These are phyloP conservation scores for Colletes gigas DNA, from an alignment of 1,140 invertebrate genomes.

Conservation along the genomic window DNA sequence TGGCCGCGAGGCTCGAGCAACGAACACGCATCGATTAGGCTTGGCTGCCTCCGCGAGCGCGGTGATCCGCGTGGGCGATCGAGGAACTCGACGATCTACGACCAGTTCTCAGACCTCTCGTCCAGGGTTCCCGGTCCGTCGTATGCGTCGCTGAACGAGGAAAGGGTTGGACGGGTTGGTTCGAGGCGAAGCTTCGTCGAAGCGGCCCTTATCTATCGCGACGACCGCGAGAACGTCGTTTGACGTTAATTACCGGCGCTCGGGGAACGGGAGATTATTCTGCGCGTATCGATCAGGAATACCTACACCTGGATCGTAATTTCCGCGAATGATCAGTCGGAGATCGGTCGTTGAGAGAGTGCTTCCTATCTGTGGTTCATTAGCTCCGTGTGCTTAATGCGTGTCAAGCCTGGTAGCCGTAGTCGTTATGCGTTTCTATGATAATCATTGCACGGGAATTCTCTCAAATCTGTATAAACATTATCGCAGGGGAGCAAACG, in stretches of 20 bases:
- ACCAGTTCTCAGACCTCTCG: slow-evolving; percentile 19
- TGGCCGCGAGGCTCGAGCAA: slow-evolving; percentile 21
- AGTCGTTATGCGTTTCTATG: too few relatives aligned
- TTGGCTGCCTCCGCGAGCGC: slow-evolving; percentile 30
- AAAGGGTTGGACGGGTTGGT: neutral
- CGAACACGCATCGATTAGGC: slow-evolving; percentile 61
- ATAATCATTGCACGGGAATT: too few relatives aligned
- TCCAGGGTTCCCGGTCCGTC: neutral
- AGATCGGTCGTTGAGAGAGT: slow-evolving; percentile 16
- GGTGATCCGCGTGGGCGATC: slow-evolving; percentile 57
- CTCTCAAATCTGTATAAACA: too few relatives aligned
- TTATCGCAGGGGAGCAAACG: too few relatives aligned
- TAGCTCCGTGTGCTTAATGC: slow-evolving; percentile 24
- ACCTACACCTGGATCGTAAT: slow-evolving; percentile 28
- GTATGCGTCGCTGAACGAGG: neutral
- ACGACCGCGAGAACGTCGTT: slow-evolving; percentile 27
- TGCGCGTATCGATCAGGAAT: slow-evolving; percentile 32
- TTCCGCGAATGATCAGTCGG: slow-evolving; percentile 38
- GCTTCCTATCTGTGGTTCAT: slow-evolving; percentile 34
- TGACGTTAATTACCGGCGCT: slow-evolving; percentile 39
- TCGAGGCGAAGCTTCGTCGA: neutral
- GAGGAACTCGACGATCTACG: slow-evolving; percentile 25
- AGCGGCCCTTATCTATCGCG: slow-evolving; percentile 8
- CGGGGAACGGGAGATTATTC: slow-evolving; percentile 20
- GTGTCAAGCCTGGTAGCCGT: neutral